Conservation (phyloP, 2,113 vertebrate species). For the Empidonax traillii region DNA sequence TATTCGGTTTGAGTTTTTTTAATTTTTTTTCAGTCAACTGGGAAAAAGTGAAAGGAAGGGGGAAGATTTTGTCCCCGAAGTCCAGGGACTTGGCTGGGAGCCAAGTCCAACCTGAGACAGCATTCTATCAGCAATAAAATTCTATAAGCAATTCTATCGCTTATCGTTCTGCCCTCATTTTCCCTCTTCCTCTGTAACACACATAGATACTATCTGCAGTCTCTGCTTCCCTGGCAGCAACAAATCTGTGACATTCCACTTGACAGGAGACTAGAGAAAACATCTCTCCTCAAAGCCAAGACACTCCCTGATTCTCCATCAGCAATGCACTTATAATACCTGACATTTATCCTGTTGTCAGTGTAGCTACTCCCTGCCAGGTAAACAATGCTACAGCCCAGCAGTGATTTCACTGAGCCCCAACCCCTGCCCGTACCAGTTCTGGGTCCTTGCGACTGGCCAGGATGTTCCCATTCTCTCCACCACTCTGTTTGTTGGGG, state of each 20-base stretch:
- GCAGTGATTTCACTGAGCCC: neutral
- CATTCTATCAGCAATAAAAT: neutral
- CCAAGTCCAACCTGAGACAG: neutral
- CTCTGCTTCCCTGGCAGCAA: neutral
- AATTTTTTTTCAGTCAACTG: too few species aligned
- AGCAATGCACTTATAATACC: neutral
- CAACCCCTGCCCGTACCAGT: conserved; percentile 76
- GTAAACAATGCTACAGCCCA: neutral
- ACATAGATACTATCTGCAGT: neutral
- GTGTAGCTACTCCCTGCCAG: neutral
- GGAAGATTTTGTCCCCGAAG: too few species aligned
- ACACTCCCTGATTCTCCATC: neutral
- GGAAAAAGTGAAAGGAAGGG: too few species aligned
- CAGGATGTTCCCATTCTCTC: conserved; percentile 96
- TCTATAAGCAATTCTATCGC: neutral
- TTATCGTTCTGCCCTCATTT: neutral
- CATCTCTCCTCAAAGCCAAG: neutral
- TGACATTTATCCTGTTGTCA: neutral
- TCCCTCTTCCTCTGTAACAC: neutral
- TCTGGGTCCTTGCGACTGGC: conserved; percentile 97
- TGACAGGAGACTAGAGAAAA: neutral
- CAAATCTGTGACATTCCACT: neutral
- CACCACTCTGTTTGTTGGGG: conserved; percentile 89
- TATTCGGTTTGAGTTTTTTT: too few species aligned
- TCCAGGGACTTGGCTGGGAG: too few species aligned